These are phyloP conservation scores for Etheostoma spectabile DNA, from an alignment of 2,113 vertebrate genomes.

Conservation along the genomic window DNA sequence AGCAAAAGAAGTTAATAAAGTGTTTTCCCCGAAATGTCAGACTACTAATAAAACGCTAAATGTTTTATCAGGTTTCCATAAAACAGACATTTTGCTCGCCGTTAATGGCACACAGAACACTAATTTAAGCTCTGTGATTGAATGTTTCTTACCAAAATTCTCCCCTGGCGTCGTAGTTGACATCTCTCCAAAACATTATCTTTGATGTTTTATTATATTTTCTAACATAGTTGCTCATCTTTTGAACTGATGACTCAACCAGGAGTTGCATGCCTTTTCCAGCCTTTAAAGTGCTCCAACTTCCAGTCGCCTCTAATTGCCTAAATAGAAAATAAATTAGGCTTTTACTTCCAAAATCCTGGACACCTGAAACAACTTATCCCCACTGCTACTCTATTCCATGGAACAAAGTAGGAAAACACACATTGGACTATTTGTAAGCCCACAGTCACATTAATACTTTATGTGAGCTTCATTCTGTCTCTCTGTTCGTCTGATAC, in stretches of 20 bases:
- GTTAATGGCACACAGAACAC: background rate
- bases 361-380: background rate
- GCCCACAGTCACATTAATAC: background rate
- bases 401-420: background rate
- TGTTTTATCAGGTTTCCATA: background rate
- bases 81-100: background rate
- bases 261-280: background rate
- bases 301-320: background rate
- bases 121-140: background rate
- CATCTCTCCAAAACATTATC: background rate
- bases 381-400: background rate
- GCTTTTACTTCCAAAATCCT: background rate
- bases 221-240: background rate
- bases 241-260: background rate
- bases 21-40: background rate
- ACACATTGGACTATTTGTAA: background rate
- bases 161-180: background rate
- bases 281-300: background rate
- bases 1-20: background rate
- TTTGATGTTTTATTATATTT: background rate
- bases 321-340: background rate
- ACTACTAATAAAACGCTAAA: background rate
- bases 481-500: background rate
- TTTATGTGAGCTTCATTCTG: background rate
- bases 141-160: background rate